Percentiles rank a stretch among this genome's conserved stretches.
phyloP scores from a whole-genome alignment of 2,888 invertebrate species.

The Ischnura elegans region DNA sequence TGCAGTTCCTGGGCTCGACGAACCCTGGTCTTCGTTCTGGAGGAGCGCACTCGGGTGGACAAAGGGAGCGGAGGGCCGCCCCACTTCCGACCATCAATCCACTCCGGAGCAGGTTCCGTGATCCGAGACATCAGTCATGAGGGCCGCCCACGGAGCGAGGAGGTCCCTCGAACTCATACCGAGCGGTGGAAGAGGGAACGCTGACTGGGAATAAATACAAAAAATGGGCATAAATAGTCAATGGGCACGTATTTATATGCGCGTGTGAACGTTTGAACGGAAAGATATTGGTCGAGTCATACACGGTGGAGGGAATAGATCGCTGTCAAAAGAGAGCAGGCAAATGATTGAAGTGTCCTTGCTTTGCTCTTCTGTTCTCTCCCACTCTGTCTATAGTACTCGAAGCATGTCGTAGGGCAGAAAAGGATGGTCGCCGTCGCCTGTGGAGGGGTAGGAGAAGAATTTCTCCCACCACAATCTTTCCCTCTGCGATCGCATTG shows the following conservation, averaged over 20 bases:
- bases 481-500: background rate
- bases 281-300: constrained; percentile 14
- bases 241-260: background rate
- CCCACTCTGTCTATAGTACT: background rate
- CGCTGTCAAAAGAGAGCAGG: background rate
- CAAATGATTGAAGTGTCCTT: background rate
- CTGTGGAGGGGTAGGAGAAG: background rate
- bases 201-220: background rate
- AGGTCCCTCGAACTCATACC: background rate
- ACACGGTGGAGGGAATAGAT: background rate
- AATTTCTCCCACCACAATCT: no score
- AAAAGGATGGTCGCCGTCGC: background rate
- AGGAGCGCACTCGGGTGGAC: background rate
- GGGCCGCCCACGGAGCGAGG: background rate
- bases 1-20: background rate
- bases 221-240: background rate
- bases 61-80: background rate
- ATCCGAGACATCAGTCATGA: constrained; percentile 42
- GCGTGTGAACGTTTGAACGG: background rate
- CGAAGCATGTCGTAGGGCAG: background rate
- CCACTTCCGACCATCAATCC: constrained; percentile 34
- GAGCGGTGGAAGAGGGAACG: background rate
- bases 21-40: background rate
- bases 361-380: background rate
- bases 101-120: background rate